Evolutionary conservation across 2,113 vertebrate genomes (phyloP).

Genomic region (Sciurus niger): DNA sequence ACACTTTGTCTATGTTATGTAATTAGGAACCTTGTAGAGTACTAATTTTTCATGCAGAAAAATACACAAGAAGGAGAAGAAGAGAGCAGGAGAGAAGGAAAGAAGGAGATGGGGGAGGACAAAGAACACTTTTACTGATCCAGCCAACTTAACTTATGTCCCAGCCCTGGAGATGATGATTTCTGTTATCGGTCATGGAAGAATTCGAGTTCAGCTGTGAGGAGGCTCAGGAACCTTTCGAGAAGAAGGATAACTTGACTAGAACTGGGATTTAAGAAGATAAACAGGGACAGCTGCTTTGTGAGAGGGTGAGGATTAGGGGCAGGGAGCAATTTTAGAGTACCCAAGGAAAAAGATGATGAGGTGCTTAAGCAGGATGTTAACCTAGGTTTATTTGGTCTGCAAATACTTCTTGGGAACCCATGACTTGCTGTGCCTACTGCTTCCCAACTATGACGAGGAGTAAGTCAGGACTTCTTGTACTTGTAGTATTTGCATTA

Average conservation of each 20-base stretch:
- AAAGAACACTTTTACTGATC: background rate
- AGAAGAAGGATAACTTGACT: background rate
- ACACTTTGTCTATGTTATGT: background rate
- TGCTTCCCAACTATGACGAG: background rate
- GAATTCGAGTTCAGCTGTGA: background rate
- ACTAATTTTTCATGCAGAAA: slow-evolving; percentile 37
- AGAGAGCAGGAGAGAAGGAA: background rate
- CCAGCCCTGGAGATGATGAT: background rate
- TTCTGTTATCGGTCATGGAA: background rate
- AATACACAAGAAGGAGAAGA: background rate
- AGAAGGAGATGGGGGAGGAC: background rate
- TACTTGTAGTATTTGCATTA: background rate
- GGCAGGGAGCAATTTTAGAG: background rate
- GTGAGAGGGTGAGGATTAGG: background rate
- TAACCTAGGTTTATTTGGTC: background rate
- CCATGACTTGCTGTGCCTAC: background rate
- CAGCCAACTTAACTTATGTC: background rate
- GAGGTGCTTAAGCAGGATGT: background rate
- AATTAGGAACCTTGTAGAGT: background rate
- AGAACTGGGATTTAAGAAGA: background rate
- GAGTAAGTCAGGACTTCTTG: background rate
- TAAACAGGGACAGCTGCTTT: background rate
- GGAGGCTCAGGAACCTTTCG: background rate
- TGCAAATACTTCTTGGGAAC: background rate
- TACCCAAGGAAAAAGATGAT: background rate